Conservation (phyloP, 1,140 invertebrate species). For the Euwallacea fornicatus region DNA sequence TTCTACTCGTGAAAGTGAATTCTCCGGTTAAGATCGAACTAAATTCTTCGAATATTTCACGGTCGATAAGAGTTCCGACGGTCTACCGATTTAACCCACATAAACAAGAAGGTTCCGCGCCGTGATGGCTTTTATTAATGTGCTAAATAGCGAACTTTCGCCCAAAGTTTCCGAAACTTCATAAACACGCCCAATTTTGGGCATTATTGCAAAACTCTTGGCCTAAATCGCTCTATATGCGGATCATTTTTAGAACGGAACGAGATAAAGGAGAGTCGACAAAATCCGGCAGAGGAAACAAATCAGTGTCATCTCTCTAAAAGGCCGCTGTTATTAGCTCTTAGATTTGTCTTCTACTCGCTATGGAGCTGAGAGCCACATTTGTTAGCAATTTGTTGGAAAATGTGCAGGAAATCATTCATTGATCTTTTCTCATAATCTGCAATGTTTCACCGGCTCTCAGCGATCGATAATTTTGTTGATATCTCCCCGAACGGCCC, state of each 20-base stretch:
- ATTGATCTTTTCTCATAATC: too few species aligned
- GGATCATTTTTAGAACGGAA: not conserved
- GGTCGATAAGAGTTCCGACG: not conserved
- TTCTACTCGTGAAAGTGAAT: conserved; percentile 21
- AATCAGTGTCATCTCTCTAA: conserved; percentile 9
- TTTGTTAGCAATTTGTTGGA: not conserved
- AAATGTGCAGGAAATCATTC: too few species aligned
- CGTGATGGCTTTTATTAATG: too few species aligned
- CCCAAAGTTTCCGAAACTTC: not conserved
- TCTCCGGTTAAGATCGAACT: conserved; percentile 21
- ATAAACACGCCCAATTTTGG: not conserved
- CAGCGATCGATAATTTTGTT: too few species aligned
- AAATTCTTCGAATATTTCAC: conserved; percentile 22
- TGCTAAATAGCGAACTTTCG: too few species aligned
- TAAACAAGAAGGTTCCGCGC: conserved; percentile 5
- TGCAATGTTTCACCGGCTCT: too few species aligned
- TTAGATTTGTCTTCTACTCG: conserved; percentile 5
- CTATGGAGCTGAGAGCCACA: not conserved
- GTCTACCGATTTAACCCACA: not conserved
- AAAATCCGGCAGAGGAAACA: not conserved
- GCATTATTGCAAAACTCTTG: not conserved
- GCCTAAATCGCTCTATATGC: not conserved
- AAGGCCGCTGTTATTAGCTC: conserved; percentile 13
- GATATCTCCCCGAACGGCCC: too few species aligned
- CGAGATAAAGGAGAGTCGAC: not conserved